A percentile compares a stretch with the other conserved stretches of the same genome.
Evolutionary conservation across 2,797 vertebrate genomes (phyloP).

Genomic region (Dermochelys coriacea): DNA sequence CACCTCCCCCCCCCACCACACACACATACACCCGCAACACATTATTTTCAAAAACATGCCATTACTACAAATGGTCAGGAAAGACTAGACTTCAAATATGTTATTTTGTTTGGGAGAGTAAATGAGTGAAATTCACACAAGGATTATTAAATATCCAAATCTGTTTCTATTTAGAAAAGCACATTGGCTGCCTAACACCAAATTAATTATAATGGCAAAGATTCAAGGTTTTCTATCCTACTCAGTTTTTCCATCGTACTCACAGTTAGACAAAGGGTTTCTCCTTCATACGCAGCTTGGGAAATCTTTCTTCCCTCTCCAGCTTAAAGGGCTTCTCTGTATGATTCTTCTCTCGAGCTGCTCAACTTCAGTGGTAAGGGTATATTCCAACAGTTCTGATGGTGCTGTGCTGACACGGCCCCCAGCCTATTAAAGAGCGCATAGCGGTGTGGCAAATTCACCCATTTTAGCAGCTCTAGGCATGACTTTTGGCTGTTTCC

Average conservation of each 20-base stretch:
- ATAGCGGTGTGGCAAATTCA: neutral
- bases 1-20: neutral
- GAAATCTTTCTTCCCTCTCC: neutral
- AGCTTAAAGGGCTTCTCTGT: neutral
- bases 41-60: neutral
- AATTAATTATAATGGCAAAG: neutral
- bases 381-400: neutral
- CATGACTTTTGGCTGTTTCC: neutral
- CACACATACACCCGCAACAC: neutral
- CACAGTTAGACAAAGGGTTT: neutral
- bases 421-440: neutral
- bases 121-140: neutral
- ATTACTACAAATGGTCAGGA: neutral
- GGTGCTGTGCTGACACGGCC: neutral
- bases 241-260: neutral
- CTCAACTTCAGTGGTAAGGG: neutral
- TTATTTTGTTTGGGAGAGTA: neutral
- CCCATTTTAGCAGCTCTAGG: neutral
- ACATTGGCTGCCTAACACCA: accelerated
- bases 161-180: neutral
- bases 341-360: neutral
- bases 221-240: neutral
- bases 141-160: neutral
- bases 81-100: neutral
- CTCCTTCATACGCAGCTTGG: neutral